Percentiles rank a stretch among this genome's conserved stretches.
Conservation (phyloP, 2,888 invertebrate genomes). For the Pseudoips prasinana region DNA sequence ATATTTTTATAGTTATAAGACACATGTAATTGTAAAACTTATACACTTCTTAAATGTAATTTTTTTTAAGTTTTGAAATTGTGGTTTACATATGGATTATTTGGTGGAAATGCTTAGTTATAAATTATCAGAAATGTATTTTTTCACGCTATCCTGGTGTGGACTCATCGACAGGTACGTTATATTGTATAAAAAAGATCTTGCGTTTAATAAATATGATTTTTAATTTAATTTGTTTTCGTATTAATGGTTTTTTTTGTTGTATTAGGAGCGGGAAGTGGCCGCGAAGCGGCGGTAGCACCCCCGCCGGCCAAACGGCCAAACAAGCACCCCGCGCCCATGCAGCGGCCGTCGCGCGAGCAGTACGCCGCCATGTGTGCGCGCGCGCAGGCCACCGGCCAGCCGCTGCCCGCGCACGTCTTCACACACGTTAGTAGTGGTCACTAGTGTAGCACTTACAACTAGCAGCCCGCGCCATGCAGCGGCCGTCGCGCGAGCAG, state of each 20-base stretch:
- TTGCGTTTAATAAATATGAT: too few relatives aligned
- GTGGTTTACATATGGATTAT: too few relatives aligned
- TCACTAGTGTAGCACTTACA: slow-evolving; percentile 44
- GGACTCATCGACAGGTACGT: slow-evolving; percentile 44
- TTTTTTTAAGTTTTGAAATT: too few relatives aligned
- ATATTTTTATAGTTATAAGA: slow-evolving; percentile 7
- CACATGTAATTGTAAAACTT: not conserved
- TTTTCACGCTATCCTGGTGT: slow-evolving; percentile 24
- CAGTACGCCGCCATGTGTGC: slow-evolving; percentile 88
- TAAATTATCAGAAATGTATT: slow-evolving; percentile 17
- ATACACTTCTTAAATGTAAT: too few relatives aligned
- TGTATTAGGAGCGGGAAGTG: slow-evolving; percentile 37
- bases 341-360: slow-evolving; percentile 86
- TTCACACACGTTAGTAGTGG: slow-evolving; percentile 81
- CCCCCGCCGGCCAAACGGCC: slow-evolving; percentile 91
- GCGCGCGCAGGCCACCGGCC: slow-evolving; percentile 84
- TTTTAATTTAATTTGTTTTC: too few relatives aligned
- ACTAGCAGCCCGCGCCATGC: slow-evolving; percentile 88
- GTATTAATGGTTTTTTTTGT: slow-evolving; percentile 33
- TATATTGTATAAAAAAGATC: too few relatives aligned
- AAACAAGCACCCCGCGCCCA: slow-evolving; percentile 88
- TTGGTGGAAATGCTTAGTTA: too few relatives aligned
- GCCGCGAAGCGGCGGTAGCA: slow-evolving; percentile 54
- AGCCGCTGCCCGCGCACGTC: slow-evolving; percentile 86
- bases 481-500: slow-evolving; percentile 86